Conservation (phyloP, 2,797 vertebrate genomes). For the Poliocrania exsul region DNA sequence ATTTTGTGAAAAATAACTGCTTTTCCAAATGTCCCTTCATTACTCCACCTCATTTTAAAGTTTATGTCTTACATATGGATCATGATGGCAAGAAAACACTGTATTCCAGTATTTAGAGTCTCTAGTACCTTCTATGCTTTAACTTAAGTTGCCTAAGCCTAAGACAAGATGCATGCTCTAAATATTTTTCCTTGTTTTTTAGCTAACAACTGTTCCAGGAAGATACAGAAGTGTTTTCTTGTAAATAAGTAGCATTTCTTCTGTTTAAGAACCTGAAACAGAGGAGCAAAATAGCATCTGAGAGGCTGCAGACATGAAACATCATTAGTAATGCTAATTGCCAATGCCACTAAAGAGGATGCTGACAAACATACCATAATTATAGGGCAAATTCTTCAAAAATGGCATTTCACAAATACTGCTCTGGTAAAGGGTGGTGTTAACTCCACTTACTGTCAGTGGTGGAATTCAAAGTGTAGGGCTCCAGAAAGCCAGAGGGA, state of each 20-base stretch:
- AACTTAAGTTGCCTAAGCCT: neutral
- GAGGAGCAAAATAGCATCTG: neutral
- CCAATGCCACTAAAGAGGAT: slow-evolving; percentile 32
- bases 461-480: neutral
- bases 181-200: neutral
- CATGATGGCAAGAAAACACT: neutral
- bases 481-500: neutral
- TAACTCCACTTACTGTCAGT: neutral
- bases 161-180: neutral
- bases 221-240: neutral
- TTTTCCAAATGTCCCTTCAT: neutral
- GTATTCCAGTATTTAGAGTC: neutral
- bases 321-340: slow-evolving; percentile 49
- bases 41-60: neutral
- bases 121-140: neutral
- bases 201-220: neutral
- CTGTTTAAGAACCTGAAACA: neutral
- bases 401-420: slow-evolving; percentile 18
- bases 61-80: neutral
- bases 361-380: slow-evolving; percentile 56
- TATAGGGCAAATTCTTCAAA: slow-evolving; percentile 58
- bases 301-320: slow-evolving; percentile 13
- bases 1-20: neutral
- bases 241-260: neutral
- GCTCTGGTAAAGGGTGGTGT: neutral